Evolutionary conservation across 2,888 invertebrate species (phyloP).

Genomic region (Tubulanus polymorphus): DNA sequence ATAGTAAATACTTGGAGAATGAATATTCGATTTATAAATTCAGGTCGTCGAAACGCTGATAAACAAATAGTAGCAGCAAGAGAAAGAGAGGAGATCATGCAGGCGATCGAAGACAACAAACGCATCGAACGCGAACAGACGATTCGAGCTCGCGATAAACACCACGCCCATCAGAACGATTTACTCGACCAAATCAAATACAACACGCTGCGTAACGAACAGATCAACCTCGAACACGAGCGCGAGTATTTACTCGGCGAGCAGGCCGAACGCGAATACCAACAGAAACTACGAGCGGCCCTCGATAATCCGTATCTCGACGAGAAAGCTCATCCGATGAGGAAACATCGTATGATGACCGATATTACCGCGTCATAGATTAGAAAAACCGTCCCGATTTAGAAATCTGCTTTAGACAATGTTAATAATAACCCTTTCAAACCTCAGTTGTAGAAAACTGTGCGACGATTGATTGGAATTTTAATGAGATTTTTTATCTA

Average conservation of each 20-base stretch:
- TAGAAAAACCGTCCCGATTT: too few relatives aligned
- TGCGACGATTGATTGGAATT: too few relatives aligned
- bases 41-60: too few relatives aligned
- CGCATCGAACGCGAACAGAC: constrained; percentile 34
- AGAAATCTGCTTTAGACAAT: too few relatives aligned
- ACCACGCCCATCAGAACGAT: constrained; percentile 38
- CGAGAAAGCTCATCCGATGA: constrained; percentile 47
- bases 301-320: constrained; percentile 38
- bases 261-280: constrained; percentile 47
- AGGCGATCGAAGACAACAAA: constrained; percentile 42
- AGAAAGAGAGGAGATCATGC: constrained; percentile 34
- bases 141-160: constrained; percentile 25
- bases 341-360: constrained; percentile 13
- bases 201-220: constrained; percentile 31
- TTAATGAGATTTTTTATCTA: too few relatives aligned
- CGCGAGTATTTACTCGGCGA: constrained; percentile 31
- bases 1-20: too few relatives aligned
- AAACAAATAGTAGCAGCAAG: constrained; percentile 30
- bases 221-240: constrained; percentile 24
- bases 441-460: too few relatives aligned
- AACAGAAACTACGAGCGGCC: constrained; percentile 35
- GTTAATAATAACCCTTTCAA: too few relatives aligned
- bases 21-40: too few relatives aligned
- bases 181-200: constrained; percentile 45
- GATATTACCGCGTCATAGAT: too few relatives aligned